Percentiles rank a stretch among this genome's conserved stretches.
These are phyloP conservation scores for Schizaphis graminum DNA, from an alignment of 2,888 invertebrate genomes.

Conservation along the genomic window DNA sequence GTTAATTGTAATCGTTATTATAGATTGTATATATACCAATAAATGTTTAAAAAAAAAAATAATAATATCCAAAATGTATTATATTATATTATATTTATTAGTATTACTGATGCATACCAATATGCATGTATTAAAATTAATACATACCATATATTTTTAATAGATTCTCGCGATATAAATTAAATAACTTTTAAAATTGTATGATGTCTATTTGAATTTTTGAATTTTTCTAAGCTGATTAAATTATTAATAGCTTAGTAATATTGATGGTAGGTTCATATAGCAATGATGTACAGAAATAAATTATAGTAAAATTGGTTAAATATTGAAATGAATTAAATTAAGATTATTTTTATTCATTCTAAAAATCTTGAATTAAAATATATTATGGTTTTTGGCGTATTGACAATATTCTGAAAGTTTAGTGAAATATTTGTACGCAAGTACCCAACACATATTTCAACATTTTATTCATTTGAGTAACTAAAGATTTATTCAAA, in stretches of 20 bases:
- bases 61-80: too few species aligned
- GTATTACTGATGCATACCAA: too few species aligned
- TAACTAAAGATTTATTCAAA: not conserved
- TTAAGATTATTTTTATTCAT: not conserved
- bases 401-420: not conserved
- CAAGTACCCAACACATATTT: not conserved
- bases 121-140: too few species aligned
- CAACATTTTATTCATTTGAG: constrained; percentile 6
- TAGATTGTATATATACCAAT: not conserved
- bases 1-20: not conserved
- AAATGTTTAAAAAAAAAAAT: not conserved
- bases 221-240: too few species aligned
- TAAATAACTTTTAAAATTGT: too few species aligned
- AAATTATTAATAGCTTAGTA: not conserved
- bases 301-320: not conserved
- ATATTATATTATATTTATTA: too few species aligned
- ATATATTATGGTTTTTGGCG: not conserved
- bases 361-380: constrained; percentile 9
- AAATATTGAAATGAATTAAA: constrained; percentile 1
- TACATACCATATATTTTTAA: too few species aligned
- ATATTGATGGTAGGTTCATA: not conserved
- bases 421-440: not conserved
- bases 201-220: too few species aligned
- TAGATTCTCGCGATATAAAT: too few species aligned
- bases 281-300: not conserved